These are phyloP conservation scores for Petrocephalus zakoni DNA, from an alignment of 2,113 vertebrate genomes.

Conservation along the genomic window DNA sequence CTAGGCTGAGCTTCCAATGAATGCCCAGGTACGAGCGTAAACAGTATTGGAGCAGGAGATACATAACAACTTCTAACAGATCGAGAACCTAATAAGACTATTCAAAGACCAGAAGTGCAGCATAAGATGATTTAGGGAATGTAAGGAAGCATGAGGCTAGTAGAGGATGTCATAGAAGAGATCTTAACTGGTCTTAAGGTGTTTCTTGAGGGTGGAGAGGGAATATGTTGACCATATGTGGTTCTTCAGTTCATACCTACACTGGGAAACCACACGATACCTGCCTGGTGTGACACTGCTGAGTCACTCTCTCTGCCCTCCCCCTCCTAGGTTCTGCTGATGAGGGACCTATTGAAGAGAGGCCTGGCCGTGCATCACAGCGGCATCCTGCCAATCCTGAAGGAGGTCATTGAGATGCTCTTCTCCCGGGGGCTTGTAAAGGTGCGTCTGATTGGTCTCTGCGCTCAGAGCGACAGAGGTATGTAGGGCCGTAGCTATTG, in stretches of 20 bases:
- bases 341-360: slow-evolving; percentile 76
- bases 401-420: slow-evolving; percentile 91
- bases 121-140: neutral
- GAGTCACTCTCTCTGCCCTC: neutral
- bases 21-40: neutral
- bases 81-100: neutral
- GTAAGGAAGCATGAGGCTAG: neutral
- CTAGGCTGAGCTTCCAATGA: neutral
- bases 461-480: neutral
- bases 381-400: slow-evolving; percentile 85
- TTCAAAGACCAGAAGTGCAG: neutral
- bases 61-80: neutral
- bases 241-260: neutral
- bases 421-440: slow-evolving; percentile 77
- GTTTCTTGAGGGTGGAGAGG: neutral
- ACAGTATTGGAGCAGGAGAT: neutral
- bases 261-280: neutral
- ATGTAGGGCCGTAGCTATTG: neutral
- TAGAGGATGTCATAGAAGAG: neutral
- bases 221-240: neutral
- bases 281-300: too few species aligned
- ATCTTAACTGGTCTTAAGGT: neutral
- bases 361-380: slow-evolving; percentile 86
- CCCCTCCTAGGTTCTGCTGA: slow-evolving; percentile 67
- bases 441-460: slow-evolving; percentile 37